phyloP scores from a whole-genome alignment of 30 jellyfish, hydroid and myxozoan species.

The Turritopsis dohrnii region DNA sequence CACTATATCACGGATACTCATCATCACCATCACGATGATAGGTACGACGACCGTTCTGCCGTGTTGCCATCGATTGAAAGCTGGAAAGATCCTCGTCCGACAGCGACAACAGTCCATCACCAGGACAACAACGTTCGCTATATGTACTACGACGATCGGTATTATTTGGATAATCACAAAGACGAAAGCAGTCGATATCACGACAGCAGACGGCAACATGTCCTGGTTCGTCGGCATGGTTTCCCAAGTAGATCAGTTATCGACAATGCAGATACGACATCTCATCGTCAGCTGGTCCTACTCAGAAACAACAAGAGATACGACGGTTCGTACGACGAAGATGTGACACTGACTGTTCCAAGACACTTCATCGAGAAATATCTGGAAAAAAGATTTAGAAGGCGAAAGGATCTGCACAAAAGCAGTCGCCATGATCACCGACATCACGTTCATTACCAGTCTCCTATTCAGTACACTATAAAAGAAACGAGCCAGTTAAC shows the following conservation, averaged over 20 bases:
- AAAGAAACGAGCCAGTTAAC: not conserved
- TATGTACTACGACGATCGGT: not conserved
- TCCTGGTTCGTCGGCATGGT: not conserved
- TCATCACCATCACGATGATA: not conserved
- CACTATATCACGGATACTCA: not conserved
- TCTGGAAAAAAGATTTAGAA: not conserved
- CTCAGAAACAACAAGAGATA: not conserved
- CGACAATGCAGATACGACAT: not conserved
- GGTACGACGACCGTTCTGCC: not conserved
- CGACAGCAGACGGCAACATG: not conserved
- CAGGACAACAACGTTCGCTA: not conserved
- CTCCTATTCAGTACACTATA: not conserved
- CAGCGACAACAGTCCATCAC: not conserved
- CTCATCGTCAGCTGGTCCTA: not conserved
- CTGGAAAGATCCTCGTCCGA: not conserved
- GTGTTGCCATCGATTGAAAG: not conserved
- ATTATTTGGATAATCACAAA: not conserved
- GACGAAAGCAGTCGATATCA: not conserved
- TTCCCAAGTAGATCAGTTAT: not conserved
- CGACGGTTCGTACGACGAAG: not conserved
- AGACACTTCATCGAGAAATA: not conserved
- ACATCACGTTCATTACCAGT: not conserved
- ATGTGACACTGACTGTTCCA: not conserved
- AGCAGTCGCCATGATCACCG: not conserved
- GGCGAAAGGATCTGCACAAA: not conserved